Evolutionary conservation across 53 echinoderm and acorn worm genomes (phyloP).

Genomic region (Actinopyga echinites): DNA sequence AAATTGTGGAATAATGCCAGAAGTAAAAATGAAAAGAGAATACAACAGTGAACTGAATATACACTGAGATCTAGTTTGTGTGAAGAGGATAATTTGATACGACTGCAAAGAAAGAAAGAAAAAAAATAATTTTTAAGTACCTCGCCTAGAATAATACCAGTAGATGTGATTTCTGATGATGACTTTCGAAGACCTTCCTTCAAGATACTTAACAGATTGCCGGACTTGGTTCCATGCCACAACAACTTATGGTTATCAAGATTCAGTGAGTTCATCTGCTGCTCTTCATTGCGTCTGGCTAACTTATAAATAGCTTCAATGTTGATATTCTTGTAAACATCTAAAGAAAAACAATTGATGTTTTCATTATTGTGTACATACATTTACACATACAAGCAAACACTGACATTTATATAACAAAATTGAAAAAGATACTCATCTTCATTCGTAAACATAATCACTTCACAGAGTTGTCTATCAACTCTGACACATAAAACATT

Average conservation of each 20-base stretch:
- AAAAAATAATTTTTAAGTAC: constrained; percentile 3
- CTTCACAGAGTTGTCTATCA: not conserved
- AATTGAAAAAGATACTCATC: not conserved
- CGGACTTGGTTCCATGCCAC: constrained; percentile 89
- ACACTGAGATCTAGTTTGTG: too few relatives aligned
- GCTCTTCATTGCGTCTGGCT: constrained; percentile 70
- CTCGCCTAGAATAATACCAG: constrained; percentile 65
- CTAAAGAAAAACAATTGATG: constrained; percentile 17
- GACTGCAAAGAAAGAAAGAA: too few relatives aligned
- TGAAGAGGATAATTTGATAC: too few relatives aligned
- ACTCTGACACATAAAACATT: too few relatives aligned
- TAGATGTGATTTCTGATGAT: constrained; percentile 60
- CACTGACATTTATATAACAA: not conserved
- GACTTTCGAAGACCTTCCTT: constrained; percentile 74
- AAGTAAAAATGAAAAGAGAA: too few relatives aligned
- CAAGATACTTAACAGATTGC: constrained; percentile 86
- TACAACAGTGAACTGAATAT: too few relatives aligned
- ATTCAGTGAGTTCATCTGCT: constrained; percentile 42
- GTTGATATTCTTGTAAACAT: constrained; percentile 16
- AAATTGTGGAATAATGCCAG: too few relatives aligned
- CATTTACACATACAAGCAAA: not conserved
- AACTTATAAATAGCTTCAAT: constrained; percentile 80
- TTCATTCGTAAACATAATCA: not conserved
- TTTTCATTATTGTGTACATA: not conserved
- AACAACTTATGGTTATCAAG: constrained; percentile 83